A percentile compares a stretch with the other conserved stretches of the same genome.
These are phyloP conservation scores for Metaphire vulgaris DNA, from an alignment of 1,140 invertebrate species.

Conservation along the genomic window DNA sequence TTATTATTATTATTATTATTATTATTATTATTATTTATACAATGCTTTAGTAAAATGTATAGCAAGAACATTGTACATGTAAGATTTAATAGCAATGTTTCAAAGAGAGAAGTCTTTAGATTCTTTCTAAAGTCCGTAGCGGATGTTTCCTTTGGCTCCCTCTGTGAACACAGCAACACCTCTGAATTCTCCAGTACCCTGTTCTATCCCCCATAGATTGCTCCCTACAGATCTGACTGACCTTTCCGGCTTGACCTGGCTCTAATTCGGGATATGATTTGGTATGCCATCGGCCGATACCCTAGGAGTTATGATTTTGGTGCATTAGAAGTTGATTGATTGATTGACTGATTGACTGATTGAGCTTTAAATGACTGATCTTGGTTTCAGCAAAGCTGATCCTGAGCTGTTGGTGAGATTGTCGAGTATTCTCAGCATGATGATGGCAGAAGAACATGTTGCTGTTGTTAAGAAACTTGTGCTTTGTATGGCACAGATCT, in stretches of 20 bases:
- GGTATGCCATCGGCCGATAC: no score
- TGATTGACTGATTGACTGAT: neutral
- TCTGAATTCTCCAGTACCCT: no score
- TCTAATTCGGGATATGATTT: no score
- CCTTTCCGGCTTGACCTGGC: no score
- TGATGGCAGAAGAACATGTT: slow-evolving; percentile 71
- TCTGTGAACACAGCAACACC: neutral
- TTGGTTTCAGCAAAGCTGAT: slow-evolving; percentile 67
- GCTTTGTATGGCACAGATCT: slow-evolving; percentile 75
- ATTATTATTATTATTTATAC: neutral
- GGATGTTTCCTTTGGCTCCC: neutral
- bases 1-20: slow-evolving; percentile 6
- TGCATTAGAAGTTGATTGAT: neutral
- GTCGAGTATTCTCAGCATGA: slow-evolving; percentile 63
- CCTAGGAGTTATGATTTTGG: neutral
- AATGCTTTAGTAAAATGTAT: neutral
- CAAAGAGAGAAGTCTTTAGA: neutral
- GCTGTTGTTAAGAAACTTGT: slow-evolving; percentile 88
- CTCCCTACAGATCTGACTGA: no score
- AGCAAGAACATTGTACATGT: neutral
- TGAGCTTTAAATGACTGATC: no score
- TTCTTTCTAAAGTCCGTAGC: neutral
- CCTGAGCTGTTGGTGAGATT: slow-evolving; percentile 73
- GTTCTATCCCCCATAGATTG: no score
- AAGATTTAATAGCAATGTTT: neutral